phyloP scores from a whole-genome alignment of 2,113 vertebrate genomes.

The Xenopus laevis region DNA sequence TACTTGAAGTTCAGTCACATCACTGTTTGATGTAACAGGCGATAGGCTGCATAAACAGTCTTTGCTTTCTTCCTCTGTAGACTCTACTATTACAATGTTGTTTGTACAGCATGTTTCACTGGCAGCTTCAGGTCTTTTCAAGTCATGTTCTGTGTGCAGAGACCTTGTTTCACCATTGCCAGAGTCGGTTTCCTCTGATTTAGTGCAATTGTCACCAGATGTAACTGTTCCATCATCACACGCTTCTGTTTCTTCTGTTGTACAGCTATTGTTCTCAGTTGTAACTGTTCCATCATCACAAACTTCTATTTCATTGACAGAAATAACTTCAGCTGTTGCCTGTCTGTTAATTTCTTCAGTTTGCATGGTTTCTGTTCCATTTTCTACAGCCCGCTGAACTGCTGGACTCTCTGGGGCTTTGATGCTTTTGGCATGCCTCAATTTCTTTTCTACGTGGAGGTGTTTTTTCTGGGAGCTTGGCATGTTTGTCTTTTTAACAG shows the following conservation, averaged over 20 bases:
- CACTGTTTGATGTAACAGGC: slow-evolving; percentile 34
- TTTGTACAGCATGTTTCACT: slow-evolving; percentile 32
- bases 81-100: slow-evolving; percentile 36
- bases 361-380: slow-evolving; percentile 53
- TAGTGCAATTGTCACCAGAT: no score
- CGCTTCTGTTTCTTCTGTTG: slow-evolving; percentile 39
- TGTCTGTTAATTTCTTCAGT: slow-evolving; percentile 45
- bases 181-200: no score
- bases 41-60: slow-evolving; percentile 32
- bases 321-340: slow-evolving; percentile 24
- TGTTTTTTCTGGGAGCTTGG: slow-evolving; percentile 50
- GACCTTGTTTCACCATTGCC: slow-evolving; percentile 10
- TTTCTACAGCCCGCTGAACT: slow-evolving; percentile 57
- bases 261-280: slow-evolving; percentile 45
- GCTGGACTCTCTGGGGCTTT: slow-evolving; percentile 34
- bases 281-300: slow-evolving; percentile 45
- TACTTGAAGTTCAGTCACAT: slow-evolving; percentile 30
- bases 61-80: slow-evolving; percentile 43
- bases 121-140: slow-evolving; percentile 39
- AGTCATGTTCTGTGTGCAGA: slow-evolving; percentile 44
- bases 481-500: slow-evolving; percentile 55
- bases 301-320: slow-evolving; percentile 42
- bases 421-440: slow-evolving; percentile 53
- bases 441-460: slow-evolving; percentile 58
- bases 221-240: no score